These are phyloP conservation scores for Machimus atricapillus DNA, from an alignment of 2,888 invertebrate species.

Conservation along the genomic window DNA sequence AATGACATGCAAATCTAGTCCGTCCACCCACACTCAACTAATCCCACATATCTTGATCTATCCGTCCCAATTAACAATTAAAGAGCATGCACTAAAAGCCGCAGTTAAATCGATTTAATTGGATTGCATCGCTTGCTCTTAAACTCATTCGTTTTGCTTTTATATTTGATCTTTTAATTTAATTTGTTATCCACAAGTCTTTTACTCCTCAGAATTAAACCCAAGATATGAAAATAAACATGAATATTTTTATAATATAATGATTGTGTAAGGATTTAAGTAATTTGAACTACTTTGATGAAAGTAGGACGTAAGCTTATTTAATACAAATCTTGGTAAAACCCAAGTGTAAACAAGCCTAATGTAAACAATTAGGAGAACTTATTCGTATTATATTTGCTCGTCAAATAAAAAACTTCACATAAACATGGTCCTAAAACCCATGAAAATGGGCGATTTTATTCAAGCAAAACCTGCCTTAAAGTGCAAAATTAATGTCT, in stretches of 20 bases:
- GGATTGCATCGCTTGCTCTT: neutral
- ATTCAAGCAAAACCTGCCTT: neutral
- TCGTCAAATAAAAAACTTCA: neutral
- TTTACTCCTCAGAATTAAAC: neutral
- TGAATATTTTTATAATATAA: neutral
- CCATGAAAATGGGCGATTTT: neutral
- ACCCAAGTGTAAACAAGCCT: neutral
- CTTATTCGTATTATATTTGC: neutral
- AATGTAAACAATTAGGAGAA: neutral
- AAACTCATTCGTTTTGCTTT: neutral
- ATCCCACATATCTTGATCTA: neutral
- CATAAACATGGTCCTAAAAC: neutral
- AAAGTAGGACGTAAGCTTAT: neutral
- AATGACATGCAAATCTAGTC: neutral
- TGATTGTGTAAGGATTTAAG: neutral
- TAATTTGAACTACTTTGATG: neutral
- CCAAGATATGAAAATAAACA: neutral
- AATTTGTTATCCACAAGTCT: neutral
- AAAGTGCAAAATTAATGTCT: neutral
- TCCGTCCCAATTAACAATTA: neutral
- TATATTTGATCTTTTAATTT: neutral
- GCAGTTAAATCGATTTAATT: neutral
- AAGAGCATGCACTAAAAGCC: neutral
- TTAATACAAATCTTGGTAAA: neutral
- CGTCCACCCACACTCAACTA: neutral